phyloP scores from a whole-genome alignment of 2,888 invertebrate genomes.

The Vanessa cardui region DNA sequence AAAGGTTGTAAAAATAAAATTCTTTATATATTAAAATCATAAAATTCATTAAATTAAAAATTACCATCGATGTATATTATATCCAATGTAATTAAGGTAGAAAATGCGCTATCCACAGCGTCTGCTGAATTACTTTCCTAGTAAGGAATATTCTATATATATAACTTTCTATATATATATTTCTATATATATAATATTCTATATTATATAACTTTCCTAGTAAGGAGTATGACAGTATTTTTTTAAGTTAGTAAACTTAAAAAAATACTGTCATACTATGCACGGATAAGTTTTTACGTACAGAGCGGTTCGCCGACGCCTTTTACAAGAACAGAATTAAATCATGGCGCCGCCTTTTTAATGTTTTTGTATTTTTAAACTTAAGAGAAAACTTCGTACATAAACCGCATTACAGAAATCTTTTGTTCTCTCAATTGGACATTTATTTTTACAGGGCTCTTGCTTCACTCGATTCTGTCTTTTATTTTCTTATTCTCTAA shows the following conservation, averaged over 20 bases:
- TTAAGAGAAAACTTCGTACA: conserved; percentile 14
- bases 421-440: conserved; percentile 24
- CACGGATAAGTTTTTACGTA: conserved; percentile 10
- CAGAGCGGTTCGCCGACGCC: conserved; percentile 13
- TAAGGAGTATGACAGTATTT: background rate
- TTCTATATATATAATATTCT: no score
- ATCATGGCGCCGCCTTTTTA: conserved; percentile 13
- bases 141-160: no score
- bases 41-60: no score
- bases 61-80: no score
- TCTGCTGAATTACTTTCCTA: background rate
- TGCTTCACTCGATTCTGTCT: conserved; percentile 1
- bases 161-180: no score
- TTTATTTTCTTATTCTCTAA: background rate
- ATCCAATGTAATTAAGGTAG: background rate
- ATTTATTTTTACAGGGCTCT: conserved; percentile 25
- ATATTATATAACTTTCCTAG: no score
- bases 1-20: no score
- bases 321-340: conserved; percentile 15
- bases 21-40: no score
- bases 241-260: background rate
- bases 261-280: background rate
- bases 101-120: background rate
- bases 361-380: conserved; percentile 14
- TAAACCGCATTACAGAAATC: conserved; percentile 20